Evolutionary conservation across 2,888 invertebrate genomes (phyloP), one percentile per base, ranked within the genome.

Genomic region (Euzetes globulus): DNA sequence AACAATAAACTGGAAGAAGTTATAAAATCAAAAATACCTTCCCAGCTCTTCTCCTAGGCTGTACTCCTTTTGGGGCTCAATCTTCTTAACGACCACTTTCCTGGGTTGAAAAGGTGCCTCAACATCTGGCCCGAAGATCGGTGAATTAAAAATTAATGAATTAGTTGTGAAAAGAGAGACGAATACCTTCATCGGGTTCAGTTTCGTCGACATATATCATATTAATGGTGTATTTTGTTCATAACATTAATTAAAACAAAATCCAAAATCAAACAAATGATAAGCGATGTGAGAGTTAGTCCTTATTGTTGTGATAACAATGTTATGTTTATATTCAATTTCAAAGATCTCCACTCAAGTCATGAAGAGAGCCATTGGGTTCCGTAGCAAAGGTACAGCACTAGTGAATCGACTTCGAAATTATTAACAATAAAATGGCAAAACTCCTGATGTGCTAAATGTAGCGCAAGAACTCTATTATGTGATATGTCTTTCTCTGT

Each of bases 21-120:
- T 11, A 55, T 29, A 33, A 19, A 41, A n/a, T 27, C 4, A 9
- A 4, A 4, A 86, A 87, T 85, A 95, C 95, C 94, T 90, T 83
- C 97, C 97, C 80, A 97, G 89, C 85, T 97, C 93, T 75, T 91
- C 88, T 80, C 91, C 88, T 83, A 96, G 87, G 81, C 91, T 90
- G 82, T 91, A 96, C 80, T 88, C 87, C 80, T 91, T 89, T 82
- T 92, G 90, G 79, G 95, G 91, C 84, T 94, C 91, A 75, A 89
- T 87, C 79, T 90, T 88, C 83, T 90, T 90, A 80, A 96, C 89
- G 78, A 87, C 86, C 77, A 96, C 94, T 85, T 94, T 91, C 82
- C 93, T 87, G 81, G 88, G 88, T 13, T 93, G 91, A 84, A 96
- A 96, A 77, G 91, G 90, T 27, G 93, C 88, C 82, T 93, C 91